Conservation (phyloP, 2,113 vertebrate species). For the Bolborhynchus lineola region DNA sequence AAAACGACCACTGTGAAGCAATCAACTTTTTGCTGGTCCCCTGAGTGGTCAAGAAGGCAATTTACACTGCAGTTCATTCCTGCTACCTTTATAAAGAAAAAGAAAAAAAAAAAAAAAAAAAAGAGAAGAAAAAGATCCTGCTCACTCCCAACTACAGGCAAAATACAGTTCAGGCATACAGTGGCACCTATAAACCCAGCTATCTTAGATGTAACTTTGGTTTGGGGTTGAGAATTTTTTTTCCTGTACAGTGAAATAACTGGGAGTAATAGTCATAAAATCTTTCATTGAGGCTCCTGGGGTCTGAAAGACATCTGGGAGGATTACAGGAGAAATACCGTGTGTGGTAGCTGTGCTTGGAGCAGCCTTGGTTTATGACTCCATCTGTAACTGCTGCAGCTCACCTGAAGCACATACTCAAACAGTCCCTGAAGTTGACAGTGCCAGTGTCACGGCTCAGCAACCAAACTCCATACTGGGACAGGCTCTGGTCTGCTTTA, state of each 20-base stretch:
- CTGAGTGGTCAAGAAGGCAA: background rate
- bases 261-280: background rate
- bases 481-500: background rate
- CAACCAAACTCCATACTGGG: background rate
- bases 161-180: background rate
- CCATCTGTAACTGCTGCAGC: background rate
- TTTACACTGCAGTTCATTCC: background rate
- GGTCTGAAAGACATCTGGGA: background rate
- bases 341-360: background rate
- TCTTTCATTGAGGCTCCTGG: background rate
- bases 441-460: fast-evolving
- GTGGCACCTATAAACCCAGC: background rate
- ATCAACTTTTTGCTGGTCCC: slow-evolving; percentile 36
- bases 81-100: background rate
- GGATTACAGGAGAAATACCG: background rate
- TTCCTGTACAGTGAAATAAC: background rate
- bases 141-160: background rate
- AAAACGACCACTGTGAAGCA: background rate
- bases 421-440: fast-evolving
- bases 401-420: background rate
- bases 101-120: no score
- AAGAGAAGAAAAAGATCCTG: background rate
- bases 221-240: background rate
- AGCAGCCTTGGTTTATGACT: background rate
- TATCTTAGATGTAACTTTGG: background rate